A percentile compares a stretch with the other conserved stretches of the same genome.
These are phyloP conservation scores for Catharus minimus DNA, from an alignment of 2,113 vertebrate genomes.

Conservation along the genomic window DNA sequence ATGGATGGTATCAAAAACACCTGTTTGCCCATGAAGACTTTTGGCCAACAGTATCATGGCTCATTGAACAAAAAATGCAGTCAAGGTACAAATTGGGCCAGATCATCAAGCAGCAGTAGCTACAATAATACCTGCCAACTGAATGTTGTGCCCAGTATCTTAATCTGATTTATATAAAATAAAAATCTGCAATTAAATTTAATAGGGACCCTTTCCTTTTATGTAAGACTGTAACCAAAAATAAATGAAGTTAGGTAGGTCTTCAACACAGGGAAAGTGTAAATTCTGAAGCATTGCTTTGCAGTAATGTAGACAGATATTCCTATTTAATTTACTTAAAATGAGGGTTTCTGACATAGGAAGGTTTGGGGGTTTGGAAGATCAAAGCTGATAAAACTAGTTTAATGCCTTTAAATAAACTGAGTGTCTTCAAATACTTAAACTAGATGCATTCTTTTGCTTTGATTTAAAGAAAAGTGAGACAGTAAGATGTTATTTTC, in stretches of 20 bases:
- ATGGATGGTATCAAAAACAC: not conserved
- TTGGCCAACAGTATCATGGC: not conserved
- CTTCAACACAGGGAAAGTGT: not conserved
- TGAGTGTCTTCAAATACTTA: not conserved
- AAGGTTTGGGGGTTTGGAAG: not conserved
- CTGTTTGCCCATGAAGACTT: not conserved
- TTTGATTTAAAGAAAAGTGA: not conserved
- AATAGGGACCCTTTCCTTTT: not conserved
- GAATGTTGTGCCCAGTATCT: not conserved
- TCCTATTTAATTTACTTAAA: not conserved
- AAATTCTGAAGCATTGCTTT: not conserved
- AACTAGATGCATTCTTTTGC: not conserved
- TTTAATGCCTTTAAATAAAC: not conserved
- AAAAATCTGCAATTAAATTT: not conserved
- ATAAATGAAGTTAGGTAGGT: not conserved
- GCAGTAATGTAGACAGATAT: not conserved
- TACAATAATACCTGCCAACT: not conserved
- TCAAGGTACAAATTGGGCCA: not conserved
- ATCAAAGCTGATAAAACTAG: not conserved
- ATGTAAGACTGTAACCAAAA: not conserved
- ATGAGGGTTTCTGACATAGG: not conserved
- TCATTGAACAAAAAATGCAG: not conserved
- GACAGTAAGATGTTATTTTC: not conserved
- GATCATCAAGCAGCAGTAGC: not conserved
- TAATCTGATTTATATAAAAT: not conserved